Percentiles rank a stretch among this genome's conserved stretches.
Conservation (phyloP, 2,888 invertebrate genomes). For the Elegia similella region DNA sequence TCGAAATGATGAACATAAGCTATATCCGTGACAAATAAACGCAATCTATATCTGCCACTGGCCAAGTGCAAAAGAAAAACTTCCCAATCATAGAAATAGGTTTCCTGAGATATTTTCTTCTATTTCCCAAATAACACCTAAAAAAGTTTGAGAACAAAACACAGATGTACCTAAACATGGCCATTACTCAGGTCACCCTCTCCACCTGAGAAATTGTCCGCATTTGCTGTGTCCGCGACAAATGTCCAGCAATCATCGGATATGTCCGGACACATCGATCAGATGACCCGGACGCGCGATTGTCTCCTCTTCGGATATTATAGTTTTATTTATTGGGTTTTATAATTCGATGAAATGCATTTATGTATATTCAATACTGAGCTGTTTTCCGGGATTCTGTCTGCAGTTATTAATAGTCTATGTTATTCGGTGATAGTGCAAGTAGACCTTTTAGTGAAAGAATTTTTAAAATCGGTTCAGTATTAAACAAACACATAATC, state of each 20-base stretch:
- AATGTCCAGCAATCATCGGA: slow-evolving; percentile 10
- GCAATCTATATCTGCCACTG: too few relatives aligned
- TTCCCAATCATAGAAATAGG: neutral
- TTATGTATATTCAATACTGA: too few relatives aligned
- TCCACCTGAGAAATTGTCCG: slow-evolving; percentile 7
- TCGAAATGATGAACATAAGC: too few relatives aligned
- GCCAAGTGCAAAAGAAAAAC: too few relatives aligned
- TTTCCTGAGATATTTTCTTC: neutral
- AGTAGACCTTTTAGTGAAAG: too few relatives aligned
- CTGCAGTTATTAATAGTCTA: too few relatives aligned
- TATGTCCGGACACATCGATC: slow-evolving; percentile 8
- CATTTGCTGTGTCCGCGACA: slow-evolving; percentile 9
- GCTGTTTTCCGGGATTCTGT: too few relatives aligned
- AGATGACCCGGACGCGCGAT: slow-evolving; percentile 3
- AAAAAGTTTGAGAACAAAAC: slow-evolving; percentile 6
- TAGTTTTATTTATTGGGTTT: slow-evolving; percentile 7
- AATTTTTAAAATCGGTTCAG: too few relatives aligned
- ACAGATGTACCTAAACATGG: slow-evolving; percentile 2
- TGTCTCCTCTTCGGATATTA: slow-evolving; percentile 9
- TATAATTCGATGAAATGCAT: too few relatives aligned
- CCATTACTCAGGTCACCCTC: neutral
- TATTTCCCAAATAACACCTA: neutral
- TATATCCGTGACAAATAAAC: too few relatives aligned
- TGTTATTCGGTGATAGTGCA: too few relatives aligned
- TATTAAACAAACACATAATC: too few relatives aligned